phyloP scores from a whole-genome alignment of 2,113 vertebrate species.

The Scopus umbretta region DNA sequence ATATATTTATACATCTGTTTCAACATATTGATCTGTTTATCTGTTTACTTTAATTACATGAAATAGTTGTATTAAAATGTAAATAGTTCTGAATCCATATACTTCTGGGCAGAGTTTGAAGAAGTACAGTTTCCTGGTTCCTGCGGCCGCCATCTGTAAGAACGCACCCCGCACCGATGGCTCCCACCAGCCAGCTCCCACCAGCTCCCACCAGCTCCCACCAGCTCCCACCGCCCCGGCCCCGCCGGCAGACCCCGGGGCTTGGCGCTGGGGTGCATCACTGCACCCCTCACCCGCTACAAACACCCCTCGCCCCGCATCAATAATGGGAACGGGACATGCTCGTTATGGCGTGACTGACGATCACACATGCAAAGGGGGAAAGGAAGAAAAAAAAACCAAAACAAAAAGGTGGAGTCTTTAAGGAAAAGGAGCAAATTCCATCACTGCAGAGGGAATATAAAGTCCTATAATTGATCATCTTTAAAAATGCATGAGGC shows the following conservation, averaged over 20 bases:
- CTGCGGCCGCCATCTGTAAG: neutral
- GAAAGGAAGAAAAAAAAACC: no score
- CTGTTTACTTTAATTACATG: conserved; percentile 71
- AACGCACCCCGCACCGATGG: neutral
- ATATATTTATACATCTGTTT: conserved; percentile 75
- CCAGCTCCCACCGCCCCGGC: neutral
- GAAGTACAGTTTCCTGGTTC: neutral
- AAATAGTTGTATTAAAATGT: conserved; percentile 65
- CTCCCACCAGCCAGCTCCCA: neutral
- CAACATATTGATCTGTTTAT: conserved; percentile 78
- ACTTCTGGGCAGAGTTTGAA: conserved; percentile 28
- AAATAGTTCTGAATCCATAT: conserved; percentile 51
- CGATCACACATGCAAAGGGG: no score
- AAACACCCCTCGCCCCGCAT: rapidly evolving
- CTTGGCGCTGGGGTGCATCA: neutral
- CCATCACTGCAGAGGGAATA: neutral
- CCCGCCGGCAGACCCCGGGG: neutral
- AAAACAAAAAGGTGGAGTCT: neutral
- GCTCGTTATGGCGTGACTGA: rapidly evolving
- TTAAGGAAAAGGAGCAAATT: neutral
- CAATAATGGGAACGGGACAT: neutral
- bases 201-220: neutral
- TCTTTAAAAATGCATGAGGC: neutral
- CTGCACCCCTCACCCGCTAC: neutral
- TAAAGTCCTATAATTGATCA: neutral